phyloP scores from a whole-genome alignment of 2,888 invertebrate genomes.

The Dusona sp. region DNA sequence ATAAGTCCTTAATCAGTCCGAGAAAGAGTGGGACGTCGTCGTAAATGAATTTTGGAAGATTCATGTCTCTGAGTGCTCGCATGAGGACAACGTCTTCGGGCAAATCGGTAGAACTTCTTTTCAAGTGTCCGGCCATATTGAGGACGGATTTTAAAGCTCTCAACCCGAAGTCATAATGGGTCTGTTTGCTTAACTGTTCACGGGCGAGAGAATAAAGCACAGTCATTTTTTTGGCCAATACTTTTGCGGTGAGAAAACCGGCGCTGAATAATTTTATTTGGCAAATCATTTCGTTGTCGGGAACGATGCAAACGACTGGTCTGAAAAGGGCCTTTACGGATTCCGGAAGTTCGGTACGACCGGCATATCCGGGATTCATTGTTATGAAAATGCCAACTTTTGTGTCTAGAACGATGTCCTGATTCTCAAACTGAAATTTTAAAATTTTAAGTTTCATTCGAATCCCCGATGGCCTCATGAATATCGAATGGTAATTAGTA shows the following conservation, averaged over 20 bases:
- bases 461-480: background rate
- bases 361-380: conserved; percentile 98
- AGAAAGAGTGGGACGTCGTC: conserved; percentile 96
- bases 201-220: conserved; percentile 94
- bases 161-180: conserved; percentile 97
- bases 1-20: conserved; percentile 94
- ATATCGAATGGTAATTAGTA: too few species aligned
- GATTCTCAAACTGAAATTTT: conserved; percentile 90
- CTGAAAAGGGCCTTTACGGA: conserved; percentile 96
- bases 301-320: conserved; percentile 96
- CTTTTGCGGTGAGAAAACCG: conserved; percentile 95
- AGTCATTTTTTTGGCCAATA: conserved; percentile 97
- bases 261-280: conserved; percentile 96
- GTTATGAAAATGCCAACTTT: conserved; percentile 97
- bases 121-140: conserved; percentile 95
- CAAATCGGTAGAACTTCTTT: conserved; percentile 91
- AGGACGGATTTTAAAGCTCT: conserved; percentile 96
- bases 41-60: conserved; percentile 96
- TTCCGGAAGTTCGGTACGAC: conserved; percentile 96
- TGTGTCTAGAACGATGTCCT: conserved; percentile 92
- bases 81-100: conserved; percentile 95
- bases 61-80: conserved; percentile 96
- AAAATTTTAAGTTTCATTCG: background rate
- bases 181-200: conserved; percentile 96
- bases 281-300: conserved; percentile 96